phyloP scores from a whole-genome alignment of 2,113 vertebrate species.

The Ondatra zibethicus region DNA sequence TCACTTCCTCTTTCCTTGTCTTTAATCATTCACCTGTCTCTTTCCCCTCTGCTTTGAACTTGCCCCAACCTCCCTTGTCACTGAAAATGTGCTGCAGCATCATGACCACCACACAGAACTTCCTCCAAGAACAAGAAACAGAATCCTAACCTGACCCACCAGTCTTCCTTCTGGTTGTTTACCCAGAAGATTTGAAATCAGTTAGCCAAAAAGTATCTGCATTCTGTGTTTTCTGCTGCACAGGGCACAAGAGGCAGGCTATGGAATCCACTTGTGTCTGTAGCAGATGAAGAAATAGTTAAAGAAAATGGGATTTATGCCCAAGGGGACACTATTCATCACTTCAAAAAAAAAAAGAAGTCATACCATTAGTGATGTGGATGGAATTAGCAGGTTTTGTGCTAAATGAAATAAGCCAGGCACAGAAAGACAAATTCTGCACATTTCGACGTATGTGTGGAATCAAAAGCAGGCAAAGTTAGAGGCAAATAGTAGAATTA shows the following conservation, averaged over 20 bases:
- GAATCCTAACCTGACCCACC: neutral
- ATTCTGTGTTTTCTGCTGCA: neutral
- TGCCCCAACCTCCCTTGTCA: neutral
- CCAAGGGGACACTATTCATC: neutral
- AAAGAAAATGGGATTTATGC: neutral
- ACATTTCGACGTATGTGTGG: neutral
- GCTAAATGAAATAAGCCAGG: neutral
- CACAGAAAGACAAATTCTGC: neutral
- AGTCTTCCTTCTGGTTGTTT: neutral
- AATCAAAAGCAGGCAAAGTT: neutral
- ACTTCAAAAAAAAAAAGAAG: neutral
- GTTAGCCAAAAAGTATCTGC: neutral
- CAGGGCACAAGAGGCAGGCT: neutral
- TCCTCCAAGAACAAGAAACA: neutral
- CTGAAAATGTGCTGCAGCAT: neutral
- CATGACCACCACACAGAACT: neutral
- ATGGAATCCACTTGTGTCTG: neutral
- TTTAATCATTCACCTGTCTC: constrained; percentile 42
- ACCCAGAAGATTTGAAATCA: neutral
- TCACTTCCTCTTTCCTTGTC: neutral
- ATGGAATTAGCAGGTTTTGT: neutral
- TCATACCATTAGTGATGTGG: neutral
- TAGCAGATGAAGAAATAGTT: neutral
- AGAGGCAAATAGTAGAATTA: neutral
- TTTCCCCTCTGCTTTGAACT: constrained; percentile 37